These are phyloP conservation scores for Corythucha ciliata DNA, from an alignment of 2,888 invertebrate genomes.

Conservation along the genomic window DNA sequence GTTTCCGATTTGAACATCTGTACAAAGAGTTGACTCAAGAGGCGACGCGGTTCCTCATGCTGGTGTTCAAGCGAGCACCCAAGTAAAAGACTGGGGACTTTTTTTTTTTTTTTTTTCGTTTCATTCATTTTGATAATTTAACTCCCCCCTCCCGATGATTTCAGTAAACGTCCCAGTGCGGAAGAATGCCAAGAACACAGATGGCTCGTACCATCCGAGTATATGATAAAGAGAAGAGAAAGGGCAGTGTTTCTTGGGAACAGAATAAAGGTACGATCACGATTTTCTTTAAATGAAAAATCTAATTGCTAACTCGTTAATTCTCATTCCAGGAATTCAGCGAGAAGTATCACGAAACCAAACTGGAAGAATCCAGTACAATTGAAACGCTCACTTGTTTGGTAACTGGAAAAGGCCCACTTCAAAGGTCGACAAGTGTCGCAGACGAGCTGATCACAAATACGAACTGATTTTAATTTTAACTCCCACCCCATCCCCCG, in stretches of 20 bases:
- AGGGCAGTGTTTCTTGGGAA: conserved; percentile 75
- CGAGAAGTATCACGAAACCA: conserved; percentile 66
- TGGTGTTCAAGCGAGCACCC: conserved; percentile 87
- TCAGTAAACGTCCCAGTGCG: conserved; percentile 82
- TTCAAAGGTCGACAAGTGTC: conserved; percentile 70
- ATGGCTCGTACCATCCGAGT: conserved; percentile 87
- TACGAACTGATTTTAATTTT: no score
- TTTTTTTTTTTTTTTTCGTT: conserved; percentile 2
- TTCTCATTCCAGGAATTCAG: conserved; percentile 58
- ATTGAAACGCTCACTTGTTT: conserved; percentile 49
- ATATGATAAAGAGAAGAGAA: conserved; percentile 86
- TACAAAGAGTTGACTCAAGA: conserved; percentile 92
- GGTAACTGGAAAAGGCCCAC: conserved; percentile 48
- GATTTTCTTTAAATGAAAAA: not conserved
- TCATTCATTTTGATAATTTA: no score
- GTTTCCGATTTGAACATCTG: conserved; percentile 87
- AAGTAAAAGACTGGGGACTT: conserved; percentile 49
- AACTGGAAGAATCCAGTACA: conserved; percentile 52
- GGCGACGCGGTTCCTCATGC: conserved; percentile 87
- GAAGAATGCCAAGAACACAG: conserved; percentile 94
- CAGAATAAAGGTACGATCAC: conserved; percentile 58
- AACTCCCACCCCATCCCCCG: no score
- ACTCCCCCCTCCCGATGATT: no score
- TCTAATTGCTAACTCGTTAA: no score
- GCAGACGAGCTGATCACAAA: conserved; percentile 64